Base-by-base conservation (phyloP, 2,113 vertebrate genomes). In the Silurus glanis region DNA sequence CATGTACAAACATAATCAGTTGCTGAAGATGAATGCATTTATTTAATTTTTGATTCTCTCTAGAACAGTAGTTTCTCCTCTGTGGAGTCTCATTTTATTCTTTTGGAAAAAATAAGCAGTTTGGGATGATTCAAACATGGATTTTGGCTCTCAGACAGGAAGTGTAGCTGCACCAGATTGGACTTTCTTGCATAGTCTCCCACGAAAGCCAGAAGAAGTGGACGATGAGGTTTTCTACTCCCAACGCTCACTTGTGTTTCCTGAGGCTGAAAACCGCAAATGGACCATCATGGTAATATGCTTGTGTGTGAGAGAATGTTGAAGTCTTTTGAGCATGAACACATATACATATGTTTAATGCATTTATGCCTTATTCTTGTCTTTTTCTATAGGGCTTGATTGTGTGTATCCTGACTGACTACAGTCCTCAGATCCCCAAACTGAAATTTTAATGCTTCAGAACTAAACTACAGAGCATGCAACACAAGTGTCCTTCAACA, bases 151-250 rank as follows among this genome's bases (percentile, higher is more conserved):
- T 45, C 91, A 99, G 98, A 98, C 95, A 82, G 95, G 93, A 91
- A 95, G 95, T 91, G 92, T 94, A 83, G 96, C 97, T 88, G 95
- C 96, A 69, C 93, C 96, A 88, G 95, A 98, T 89, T 99, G 97
- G 97, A 96, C 95, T 28, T 98, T 99, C 93, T 92, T 99, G 90
- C 97, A 99, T 17, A 98, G 97, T 93, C 96, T 98, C 67, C 97
- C 97, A 56, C 94, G 97, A 89, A 93, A 99, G 90, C 92, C 91
- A 58, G 96, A 99, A 93, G 98, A 99, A 94, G 98, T 98, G 83
- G 95, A 98, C 19, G 96, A 99, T 83, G 93, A 97, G 87, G 97
- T 99, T 3, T 99, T 99, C 94, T 98, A 98, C 94, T 98, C 96
- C 19, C 89, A 95, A 21, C 94, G 2, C 3, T 99, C 97, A 21